Conservation (phyloP, 2,888 invertebrate genomes). For the Callimorpha dominula region DNA sequence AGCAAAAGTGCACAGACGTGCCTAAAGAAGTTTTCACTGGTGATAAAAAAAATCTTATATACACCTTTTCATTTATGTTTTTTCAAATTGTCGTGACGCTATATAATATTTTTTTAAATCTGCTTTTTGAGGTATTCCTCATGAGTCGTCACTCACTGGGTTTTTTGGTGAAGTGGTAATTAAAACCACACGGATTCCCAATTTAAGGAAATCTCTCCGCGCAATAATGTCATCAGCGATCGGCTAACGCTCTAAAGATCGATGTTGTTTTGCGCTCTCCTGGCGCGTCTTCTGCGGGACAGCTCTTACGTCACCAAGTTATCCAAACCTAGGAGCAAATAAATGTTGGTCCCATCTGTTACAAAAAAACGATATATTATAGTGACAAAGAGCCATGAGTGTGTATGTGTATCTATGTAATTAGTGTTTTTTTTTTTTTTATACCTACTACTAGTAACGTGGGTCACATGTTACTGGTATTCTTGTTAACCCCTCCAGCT, state of each 20-base stretch:
- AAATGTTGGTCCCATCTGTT: neutral
- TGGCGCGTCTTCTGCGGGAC: neutral
- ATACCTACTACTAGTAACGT: no score
- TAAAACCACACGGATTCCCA: neutral
- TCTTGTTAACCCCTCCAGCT: neutral
- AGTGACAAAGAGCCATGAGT: no score
- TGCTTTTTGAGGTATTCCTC: neutral
- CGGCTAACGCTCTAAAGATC: neutral
- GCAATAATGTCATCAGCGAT: neutral
- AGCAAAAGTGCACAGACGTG: no score
- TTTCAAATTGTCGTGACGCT: neutral
- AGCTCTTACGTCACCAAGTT: no score
- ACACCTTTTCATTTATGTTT: neutral
- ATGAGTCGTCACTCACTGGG: no score
- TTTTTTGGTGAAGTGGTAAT: no score
- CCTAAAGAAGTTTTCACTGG: no score
- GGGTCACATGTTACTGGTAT: no score
- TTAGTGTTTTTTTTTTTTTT: no score
- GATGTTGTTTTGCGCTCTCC: neutral
- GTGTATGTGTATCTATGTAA: neutral
- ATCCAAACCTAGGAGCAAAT: neutral
- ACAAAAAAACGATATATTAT: neutral
- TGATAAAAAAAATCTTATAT: neutral
- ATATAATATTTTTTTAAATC: no score
- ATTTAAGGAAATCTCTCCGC: neutral